phyloP scores from a whole-genome alignment of 2,113 vertebrate species.

The Antigone vipio region DNA sequence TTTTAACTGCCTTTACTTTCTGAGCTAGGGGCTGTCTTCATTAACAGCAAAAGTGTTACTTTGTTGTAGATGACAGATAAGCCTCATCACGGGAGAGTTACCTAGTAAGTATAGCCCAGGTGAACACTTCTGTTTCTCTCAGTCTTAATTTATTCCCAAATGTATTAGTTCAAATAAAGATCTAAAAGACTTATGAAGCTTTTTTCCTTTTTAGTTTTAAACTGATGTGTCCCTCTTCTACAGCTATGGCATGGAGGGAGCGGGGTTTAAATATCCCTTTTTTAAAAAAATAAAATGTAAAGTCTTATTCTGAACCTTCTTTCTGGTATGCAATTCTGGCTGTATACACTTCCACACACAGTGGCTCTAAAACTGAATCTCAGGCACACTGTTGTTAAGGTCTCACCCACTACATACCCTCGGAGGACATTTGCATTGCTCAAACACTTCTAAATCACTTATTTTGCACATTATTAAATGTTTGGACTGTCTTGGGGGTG shows the following conservation, averaged over 20 bases:
- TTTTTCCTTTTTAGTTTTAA: constrained; percentile 48
- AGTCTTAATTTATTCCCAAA: constrained; percentile 76
- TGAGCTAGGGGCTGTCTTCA: constrained; percentile 83
- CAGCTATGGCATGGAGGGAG: constrained; percentile 58
- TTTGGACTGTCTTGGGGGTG: neutral
- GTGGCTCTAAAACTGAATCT: neutral
- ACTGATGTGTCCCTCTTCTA: constrained; percentile 50
- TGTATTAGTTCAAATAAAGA: constrained; percentile 70
- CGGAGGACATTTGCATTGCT: neutral
- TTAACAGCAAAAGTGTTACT: constrained; percentile 92
- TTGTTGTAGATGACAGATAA: constrained; percentile 93
- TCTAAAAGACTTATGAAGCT: constrained; percentile 21
- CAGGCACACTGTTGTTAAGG: neutral
- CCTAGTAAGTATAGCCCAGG: constrained; percentile 94
- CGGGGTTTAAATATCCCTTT: neutral
- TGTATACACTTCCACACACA: neutral
- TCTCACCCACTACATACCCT: neutral
- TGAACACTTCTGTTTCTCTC: constrained; percentile 82
- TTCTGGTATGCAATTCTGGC: constrained; percentile 28
- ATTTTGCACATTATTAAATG: neutral
- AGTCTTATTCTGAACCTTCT: constrained; percentile 36
- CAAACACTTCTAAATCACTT: neutral
- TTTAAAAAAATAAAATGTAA: neutral
- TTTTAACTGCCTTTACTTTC: constrained; percentile 82
- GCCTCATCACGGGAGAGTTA: constrained; percentile 88